Evolutionary conservation across 2,113 vertebrate genomes (phyloP).

Genomic region (Camelus bactrianus): DNA sequence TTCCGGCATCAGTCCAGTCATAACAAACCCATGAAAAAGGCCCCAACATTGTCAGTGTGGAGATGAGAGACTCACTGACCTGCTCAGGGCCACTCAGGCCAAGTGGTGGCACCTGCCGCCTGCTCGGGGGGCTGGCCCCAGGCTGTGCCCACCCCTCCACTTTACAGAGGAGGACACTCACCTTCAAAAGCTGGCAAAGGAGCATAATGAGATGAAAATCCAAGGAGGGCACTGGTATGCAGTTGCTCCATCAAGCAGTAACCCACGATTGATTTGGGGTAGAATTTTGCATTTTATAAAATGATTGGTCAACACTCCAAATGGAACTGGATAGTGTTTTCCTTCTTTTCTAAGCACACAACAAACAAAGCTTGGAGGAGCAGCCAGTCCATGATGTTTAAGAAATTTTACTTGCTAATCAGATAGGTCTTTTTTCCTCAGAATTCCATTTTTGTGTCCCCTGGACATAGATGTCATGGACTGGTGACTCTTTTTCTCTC

Average conservation of each 20-base stretch:
- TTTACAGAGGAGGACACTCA: accelerated
- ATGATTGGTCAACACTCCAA: not conserved
- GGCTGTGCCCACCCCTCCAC: accelerated
- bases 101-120: accelerated
- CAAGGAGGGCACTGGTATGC: accelerated
- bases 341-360: not conserved
- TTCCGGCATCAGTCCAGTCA: not conserved
- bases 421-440: not conserved
- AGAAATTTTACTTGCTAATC: not conserved
- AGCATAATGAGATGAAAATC: accelerated
- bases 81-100: not conserved
- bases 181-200: not conserved
- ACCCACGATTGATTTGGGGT: not conserved
- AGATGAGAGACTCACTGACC: not conserved
- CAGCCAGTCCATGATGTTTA: accelerated
- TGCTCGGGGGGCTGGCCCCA: not conserved
- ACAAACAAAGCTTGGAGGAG: not conserved
- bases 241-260: not conserved
- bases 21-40: not conserved
- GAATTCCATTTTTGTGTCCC: not conserved
- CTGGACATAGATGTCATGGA: not conserved
- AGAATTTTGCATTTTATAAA: not conserved
- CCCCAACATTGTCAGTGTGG: not conserved
- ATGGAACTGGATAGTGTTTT: not conserved
- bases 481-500: not conserved